Percentiles rank a stretch among this genome's conserved stretches.
Evolutionary conservation across 2,113 vertebrate genomes (phyloP).

Genomic region (Vombatus ursinus): DNA sequence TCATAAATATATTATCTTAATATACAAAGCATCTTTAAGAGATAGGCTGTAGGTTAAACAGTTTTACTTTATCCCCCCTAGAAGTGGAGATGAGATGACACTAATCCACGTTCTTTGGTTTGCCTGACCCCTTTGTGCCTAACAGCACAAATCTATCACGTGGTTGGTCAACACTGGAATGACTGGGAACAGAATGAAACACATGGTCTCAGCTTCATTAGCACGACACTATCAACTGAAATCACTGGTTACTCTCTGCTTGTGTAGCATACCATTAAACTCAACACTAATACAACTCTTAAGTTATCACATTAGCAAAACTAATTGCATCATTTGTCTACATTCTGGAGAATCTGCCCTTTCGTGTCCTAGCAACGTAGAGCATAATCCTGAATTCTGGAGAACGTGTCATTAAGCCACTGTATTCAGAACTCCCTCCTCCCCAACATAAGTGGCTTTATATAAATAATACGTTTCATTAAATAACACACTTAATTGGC

Average conservation of each 20-base stretch:
- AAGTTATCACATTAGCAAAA: conserved; percentile 18
- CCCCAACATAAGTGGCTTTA: background rate
- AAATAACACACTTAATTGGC: background rate
- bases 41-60: background rate
- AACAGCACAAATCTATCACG: background rate
- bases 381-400: background rate
- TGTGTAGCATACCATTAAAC: background rate
- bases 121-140: background rate
- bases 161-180: background rate
- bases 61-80: background rate
- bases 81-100: background rate
- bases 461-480: background rate
- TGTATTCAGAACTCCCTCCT: background rate
- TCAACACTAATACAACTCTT: background rate
- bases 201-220: background rate
- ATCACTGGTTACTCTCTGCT: background rate
- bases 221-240: background rate
- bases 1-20: background rate
- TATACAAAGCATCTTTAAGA: background rate
- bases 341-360: background rate
- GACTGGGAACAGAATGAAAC: background rate
- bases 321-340: background rate
- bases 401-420: background rate
- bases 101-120: background rate
- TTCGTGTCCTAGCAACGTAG: background rate